Conservation (phyloP, 2,113 vertebrate genomes). For the Pipa parva region DNA sequence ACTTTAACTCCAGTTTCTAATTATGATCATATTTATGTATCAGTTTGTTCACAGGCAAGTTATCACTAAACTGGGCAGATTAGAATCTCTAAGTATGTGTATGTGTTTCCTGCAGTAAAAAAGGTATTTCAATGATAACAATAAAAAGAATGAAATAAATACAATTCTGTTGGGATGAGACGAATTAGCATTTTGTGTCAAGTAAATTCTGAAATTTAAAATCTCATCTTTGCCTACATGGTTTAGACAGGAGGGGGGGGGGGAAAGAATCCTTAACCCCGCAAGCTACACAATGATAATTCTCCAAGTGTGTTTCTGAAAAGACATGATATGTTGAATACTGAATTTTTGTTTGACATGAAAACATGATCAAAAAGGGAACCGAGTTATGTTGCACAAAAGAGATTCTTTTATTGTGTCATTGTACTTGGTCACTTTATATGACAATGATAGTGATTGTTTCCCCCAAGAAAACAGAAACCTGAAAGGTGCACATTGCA, state of each 20-base stretch:
- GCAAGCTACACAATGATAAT: slow-evolving; percentile 21
- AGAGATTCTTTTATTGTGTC: too few relatives aligned
- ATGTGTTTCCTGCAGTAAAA: neutral
- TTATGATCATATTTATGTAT: neutral
- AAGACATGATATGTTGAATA: neutral
- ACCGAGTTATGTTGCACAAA: too few relatives aligned
- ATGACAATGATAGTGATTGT: too few relatives aligned
- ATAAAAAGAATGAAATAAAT: neutral
- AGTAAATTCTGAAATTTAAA: slow-evolving; percentile 4
- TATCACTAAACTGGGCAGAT: neutral
- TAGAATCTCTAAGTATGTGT: slow-evolving; percentile 1
- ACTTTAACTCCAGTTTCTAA: neutral
- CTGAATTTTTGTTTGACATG: slow-evolving; percentile 3
- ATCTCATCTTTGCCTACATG: slow-evolving; percentile 15
- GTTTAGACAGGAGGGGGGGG: too few relatives aligned
- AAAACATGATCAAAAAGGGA: neutral
- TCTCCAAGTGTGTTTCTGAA: neutral
- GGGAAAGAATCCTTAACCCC: slow-evolving; percentile 21
- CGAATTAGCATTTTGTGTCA: slow-evolving; percentile 30
- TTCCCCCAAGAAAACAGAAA: neutral
- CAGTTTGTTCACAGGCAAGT: neutral
- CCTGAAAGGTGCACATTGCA: too few relatives aligned
- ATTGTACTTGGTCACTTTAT: too few relatives aligned
- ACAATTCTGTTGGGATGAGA: slow-evolving; percentile 12
- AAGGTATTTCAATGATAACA: slow-evolving; percentile 15